phyloP scores from a whole-genome alignment of 53 echinoderm and acorn worm species.

The Astropecten irregularis region DNA sequence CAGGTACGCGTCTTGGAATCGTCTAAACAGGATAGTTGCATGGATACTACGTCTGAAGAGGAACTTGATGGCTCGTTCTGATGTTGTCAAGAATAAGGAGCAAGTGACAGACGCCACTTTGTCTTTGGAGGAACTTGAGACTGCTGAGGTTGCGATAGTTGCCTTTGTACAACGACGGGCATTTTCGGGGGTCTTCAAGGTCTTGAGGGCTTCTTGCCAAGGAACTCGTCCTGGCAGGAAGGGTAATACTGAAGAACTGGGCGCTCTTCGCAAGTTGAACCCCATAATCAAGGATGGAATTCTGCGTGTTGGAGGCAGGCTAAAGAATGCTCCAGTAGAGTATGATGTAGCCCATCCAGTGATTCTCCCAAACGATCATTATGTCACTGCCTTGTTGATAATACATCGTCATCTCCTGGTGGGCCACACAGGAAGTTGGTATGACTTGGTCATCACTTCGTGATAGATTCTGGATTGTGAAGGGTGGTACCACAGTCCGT shows the following conservation, averaged over 20 bases:
- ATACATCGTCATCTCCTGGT: constrained; percentile 48
- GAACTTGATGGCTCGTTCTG: background rate
- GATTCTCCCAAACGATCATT: constrained; percentile 54
- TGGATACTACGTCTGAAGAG: constrained; percentile 55
- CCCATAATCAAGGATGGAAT: constrained; percentile 29
- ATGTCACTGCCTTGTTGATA: constrained; percentile 60
- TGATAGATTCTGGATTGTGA: constrained; percentile 61
- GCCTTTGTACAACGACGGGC: constrained; percentile 43
- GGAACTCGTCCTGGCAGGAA: background rate
- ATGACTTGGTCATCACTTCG: constrained; percentile 64
- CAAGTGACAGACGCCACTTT: background rate
- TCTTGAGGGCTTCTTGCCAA: background rate
- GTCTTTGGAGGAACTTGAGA: constrained; percentile 11
- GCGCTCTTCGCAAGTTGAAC: background rate
- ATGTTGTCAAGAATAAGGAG: background rate
- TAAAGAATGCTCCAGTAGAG: constrained; percentile 41
- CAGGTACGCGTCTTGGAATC: constrained; percentile 23
- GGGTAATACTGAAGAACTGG: background rate
- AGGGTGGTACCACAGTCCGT: constrained; percentile 47
- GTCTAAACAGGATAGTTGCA: constrained; percentile 31
- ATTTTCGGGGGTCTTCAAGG: constrained; percentile 25
- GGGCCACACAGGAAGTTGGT: constrained; percentile 63
- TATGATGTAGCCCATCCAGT: constrained; percentile 58
- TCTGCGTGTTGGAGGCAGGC: constrained; percentile 55
- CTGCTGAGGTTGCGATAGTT: constrained; percentile 53